Evolutionary conservation across 1,140 invertebrate genomes (phyloP).

Genomic region (Pristionchus pacificus): DNA sequence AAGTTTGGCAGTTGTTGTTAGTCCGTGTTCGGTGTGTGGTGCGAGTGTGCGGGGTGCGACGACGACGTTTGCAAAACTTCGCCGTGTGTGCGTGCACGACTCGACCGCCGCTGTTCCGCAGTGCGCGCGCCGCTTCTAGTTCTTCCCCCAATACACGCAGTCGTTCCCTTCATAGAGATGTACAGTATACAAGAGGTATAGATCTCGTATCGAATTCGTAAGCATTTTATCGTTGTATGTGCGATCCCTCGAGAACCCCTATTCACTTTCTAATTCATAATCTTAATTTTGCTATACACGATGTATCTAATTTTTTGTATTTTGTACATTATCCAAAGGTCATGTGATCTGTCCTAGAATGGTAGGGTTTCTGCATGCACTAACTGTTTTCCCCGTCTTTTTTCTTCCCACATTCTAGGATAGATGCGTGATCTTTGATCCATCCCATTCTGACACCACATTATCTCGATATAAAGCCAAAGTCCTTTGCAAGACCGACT

Average conservation of each 20-base stretch:
- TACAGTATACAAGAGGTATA: too few species aligned
- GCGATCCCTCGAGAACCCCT: not conserved
- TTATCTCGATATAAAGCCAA: too few species aligned
- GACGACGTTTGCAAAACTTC: slow-evolving; percentile 8
- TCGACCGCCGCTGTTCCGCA: too few species aligned
- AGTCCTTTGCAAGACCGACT: too few species aligned
- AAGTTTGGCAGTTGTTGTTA: slow-evolving; percentile 12
- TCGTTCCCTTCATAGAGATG: too few species aligned
- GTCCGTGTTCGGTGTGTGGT: slow-evolving; percentile 7
- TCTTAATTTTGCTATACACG: not conserved
- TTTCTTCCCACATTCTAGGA: not conserved
- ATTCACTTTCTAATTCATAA: not conserved
- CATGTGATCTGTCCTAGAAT: not conserved
- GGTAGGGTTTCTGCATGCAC: not conserved
- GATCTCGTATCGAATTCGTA: too few species aligned
- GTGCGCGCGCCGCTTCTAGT: too few species aligned
- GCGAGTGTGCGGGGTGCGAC: slow-evolving; percentile 8
- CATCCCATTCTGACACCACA: too few species aligned
- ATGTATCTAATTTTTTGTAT: slow-evolving; percentile 8
- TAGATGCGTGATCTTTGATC: too few species aligned
- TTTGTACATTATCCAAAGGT: slow-evolving; percentile 2
- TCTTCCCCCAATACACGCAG: too few species aligned
- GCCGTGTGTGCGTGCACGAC: too few species aligned
- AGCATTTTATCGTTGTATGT: slow-evolving; percentile 1
- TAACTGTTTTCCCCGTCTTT: not conserved